These are phyloP conservation scores for Anniella stebbinsi DNA, from an alignment of 2,797 vertebrate species.

Conservation along the genomic window DNA sequence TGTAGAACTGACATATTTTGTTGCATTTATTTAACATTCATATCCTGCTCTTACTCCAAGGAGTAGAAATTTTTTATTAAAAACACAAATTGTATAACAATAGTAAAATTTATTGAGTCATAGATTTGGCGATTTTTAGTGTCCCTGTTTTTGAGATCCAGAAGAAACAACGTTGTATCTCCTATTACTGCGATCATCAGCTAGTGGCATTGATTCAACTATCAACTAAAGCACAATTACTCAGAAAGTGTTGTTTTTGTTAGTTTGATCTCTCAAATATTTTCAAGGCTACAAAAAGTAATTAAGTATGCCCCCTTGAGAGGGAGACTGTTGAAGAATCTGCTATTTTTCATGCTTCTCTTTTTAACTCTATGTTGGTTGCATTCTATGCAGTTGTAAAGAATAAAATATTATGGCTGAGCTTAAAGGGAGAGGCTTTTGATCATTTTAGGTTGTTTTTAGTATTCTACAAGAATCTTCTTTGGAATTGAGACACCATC, in stretches of 20 bases:
- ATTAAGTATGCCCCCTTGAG: not conserved
- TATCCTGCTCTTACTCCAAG: too few species aligned
- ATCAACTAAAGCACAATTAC: not conserved
- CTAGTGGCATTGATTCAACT: constrained; percentile 54
- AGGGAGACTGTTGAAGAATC: not conserved
- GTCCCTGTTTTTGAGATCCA: not conserved
- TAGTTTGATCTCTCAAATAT: not conserved
- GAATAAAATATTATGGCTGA: not conserved
- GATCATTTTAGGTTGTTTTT: too few species aligned
- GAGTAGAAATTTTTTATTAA: too few species aligned
- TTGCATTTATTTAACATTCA: too few species aligned
- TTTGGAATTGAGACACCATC: not conserved
- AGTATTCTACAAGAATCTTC: not conserved
- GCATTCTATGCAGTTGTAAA: not conserved
- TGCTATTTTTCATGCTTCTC: not conserved
- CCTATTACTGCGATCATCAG: constrained; percentile 27
- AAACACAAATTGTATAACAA: not conserved
- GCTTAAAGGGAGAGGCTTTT: not conserved
- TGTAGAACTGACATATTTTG: too few species aligned
- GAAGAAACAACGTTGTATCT: not conserved
- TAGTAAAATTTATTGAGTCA: not conserved
- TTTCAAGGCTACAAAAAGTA: not conserved
- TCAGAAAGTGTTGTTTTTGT: too few species aligned
- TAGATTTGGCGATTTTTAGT: not conserved
- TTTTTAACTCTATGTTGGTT: not conserved